Conservation (phyloP, 2,113 vertebrate genomes). For the Corydoras maculifer region DNA sequence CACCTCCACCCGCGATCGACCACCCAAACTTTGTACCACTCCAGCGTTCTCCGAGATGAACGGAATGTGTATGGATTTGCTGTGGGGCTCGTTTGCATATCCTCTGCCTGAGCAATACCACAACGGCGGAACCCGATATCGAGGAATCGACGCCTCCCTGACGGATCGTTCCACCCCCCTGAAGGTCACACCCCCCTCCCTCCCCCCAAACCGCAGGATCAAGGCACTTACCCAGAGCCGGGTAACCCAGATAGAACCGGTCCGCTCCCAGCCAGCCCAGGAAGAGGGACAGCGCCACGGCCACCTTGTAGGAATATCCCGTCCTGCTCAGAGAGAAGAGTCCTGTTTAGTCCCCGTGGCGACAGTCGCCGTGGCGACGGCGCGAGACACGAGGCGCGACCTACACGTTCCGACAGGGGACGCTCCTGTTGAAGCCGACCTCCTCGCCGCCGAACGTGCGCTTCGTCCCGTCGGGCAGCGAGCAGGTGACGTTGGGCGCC, state of each 20-base stretch:
- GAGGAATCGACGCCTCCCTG: neutral
- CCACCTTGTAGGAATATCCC: conserved; percentile 93
- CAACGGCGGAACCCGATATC: neutral
- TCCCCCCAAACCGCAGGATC: too few species aligned
- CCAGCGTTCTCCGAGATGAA: neutral
- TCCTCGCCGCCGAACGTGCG: conserved; percentile 78
- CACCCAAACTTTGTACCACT: too few species aligned
- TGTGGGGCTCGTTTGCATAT: neutral
- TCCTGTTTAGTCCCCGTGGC: too few species aligned
- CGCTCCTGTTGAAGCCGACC: conserved; percentile 82
- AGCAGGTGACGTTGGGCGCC: conserved; percentile 88
- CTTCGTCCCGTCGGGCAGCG: conserved; percentile 73
- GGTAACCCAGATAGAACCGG: conserved; percentile 95
- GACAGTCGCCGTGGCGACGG: too few species aligned
- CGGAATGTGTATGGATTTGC: neutral
- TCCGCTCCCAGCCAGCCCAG: conserved; percentile 96
- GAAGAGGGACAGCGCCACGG: conserved; percentile 92
- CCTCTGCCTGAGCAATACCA: neutral
- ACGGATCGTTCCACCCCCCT: neutral
- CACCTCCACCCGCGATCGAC: too few species aligned
- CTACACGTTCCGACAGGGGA: conserved; percentile 91
- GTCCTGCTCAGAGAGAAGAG: conserved; percentile 68
- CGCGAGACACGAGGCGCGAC: conserved; percentile 46
- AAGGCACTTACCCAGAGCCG: conserved; percentile 81
- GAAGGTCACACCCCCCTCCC: too few species aligned